A percentile compares a stretch with the other conserved stretches of the same genome.
phyloP scores from a whole-genome alignment of 2,113 vertebrate species.

The Ceratotherium simum region DNA sequence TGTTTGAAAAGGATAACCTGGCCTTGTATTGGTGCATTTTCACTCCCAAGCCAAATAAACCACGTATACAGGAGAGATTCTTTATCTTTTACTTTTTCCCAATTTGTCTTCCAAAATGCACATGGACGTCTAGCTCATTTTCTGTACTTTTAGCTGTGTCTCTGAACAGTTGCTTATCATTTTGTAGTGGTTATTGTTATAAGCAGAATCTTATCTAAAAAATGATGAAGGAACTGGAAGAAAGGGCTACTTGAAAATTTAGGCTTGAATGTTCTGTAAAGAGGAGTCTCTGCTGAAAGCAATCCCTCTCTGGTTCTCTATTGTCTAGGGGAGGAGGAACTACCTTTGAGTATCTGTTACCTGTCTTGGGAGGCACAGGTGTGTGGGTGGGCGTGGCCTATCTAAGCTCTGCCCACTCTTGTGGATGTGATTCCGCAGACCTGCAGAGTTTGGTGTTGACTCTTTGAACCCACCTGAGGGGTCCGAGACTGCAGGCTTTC shows the following conservation, averaged over 20 bases:
- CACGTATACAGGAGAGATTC: rapidly evolving
- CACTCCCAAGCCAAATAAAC: background rate
- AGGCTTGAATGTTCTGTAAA: background rate
- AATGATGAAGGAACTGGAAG: background rate
- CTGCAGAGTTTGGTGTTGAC: background rate
- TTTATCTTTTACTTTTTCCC: rapidly evolving
- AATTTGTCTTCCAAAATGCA: rapidly evolving
- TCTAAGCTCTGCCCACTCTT: background rate
- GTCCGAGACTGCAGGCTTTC: background rate
- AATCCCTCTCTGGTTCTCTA: rapidly evolving
- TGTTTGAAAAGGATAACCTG: rapidly evolving
- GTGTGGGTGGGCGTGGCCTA: background rate
- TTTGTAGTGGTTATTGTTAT: background rate
- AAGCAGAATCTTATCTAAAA: background rate
- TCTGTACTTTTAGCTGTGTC: rapidly evolving
- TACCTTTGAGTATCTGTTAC: background rate
- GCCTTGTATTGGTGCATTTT: rapidly evolving
- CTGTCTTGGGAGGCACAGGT: background rate
- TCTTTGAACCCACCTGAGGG: rapidly evolving
- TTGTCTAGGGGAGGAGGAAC: background rate
- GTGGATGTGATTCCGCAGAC: rapidly evolving
- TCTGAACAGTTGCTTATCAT: background rate
- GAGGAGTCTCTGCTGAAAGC: rapidly evolving
- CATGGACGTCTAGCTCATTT: rapidly evolving
- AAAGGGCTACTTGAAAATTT: background rate